phyloP scores from a whole-genome alignment of 2,113 vertebrate genomes.

The Haemorhous mexicanus region DNA sequence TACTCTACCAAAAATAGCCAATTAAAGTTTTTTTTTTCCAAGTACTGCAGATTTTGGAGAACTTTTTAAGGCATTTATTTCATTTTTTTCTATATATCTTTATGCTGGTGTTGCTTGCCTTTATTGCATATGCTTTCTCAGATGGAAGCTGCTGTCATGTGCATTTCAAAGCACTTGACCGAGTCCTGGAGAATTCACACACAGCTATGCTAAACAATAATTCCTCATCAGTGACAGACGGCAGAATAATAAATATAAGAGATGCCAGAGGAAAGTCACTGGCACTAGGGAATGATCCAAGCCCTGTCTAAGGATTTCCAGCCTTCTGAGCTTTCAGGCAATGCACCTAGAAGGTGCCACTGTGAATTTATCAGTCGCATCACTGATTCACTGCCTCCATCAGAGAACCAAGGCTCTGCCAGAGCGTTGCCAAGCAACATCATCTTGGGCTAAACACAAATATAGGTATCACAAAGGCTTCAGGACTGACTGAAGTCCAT shows the following conservation, averaged over 20 bases:
- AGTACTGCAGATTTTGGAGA: background rate
- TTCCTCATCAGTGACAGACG: background rate
- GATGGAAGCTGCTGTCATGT: background rate
- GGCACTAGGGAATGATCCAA: background rate
- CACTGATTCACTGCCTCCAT: slow-evolving; percentile 3
- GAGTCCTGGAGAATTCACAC: background rate
- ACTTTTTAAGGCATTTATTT: background rate
- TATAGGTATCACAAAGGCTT: background rate
- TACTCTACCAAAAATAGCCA: background rate
- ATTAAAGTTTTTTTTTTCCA: background rate
- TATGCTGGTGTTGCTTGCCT: background rate
- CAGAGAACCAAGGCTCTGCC: slow-evolving; percentile 10
- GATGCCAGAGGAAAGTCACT: background rate
- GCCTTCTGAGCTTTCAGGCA: background rate
- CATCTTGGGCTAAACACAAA: background rate
- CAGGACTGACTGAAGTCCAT: background rate
- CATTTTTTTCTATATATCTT: background rate
- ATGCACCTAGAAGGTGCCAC: background rate
- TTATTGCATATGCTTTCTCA: background rate
- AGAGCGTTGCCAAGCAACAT: slow-evolving; percentile 47
- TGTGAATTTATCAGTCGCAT: slow-evolving; percentile 7
- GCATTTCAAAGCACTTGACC: background rate
- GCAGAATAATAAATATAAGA: background rate
- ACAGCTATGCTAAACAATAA: background rate
- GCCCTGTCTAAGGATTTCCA: background rate